phyloP scores from a whole-genome alignment of 2,888 invertebrate species.

The Pogonocherus hispidulus region DNA sequence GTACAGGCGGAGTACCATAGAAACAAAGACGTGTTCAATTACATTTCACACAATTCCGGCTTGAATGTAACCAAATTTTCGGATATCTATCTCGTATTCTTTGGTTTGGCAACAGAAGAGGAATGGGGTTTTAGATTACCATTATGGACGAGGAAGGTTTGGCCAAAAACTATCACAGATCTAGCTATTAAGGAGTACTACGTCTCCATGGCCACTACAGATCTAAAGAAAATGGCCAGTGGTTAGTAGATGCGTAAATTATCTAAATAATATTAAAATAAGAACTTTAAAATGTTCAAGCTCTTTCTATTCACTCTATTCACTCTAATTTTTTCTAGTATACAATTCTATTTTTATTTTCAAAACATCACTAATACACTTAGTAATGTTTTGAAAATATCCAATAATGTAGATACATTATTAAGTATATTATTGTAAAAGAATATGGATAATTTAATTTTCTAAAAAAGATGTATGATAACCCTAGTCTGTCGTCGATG shows the following conservation, averaged over 20 bases:
- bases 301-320: too few relatives aligned
- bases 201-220: constrained; percentile 41
- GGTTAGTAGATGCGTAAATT: constrained; percentile 35
- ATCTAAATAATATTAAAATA: too few relatives aligned
- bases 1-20: constrained; percentile 67
- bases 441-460: too few relatives aligned
- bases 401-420: too few relatives aligned
- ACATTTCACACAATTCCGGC: constrained; percentile 46
- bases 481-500: too few relatives aligned
- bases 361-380: too few relatives aligned
- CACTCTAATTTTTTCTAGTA: too few relatives aligned
- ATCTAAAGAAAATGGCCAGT: constrained; percentile 43
- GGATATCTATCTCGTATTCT: constrained; percentile 42
- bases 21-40: constrained; percentile 68
- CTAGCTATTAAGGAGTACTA: constrained; percentile 42
- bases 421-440: too few relatives aligned
- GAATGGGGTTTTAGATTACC: constrained; percentile 44
- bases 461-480: too few relatives aligned
- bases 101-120: constrained; percentile 46
- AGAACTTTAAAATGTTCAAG: too few relatives aligned
- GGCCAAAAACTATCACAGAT: constrained; percentile 43
- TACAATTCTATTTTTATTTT: too few relatives aligned
- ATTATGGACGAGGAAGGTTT: constrained; percentile 40
- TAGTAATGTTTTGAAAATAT: too few relatives aligned
- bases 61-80: constrained; percentile 39